These are phyloP conservation scores for Deilephila elpenor DNA, from an alignment of 2,888 invertebrate genomes.

Conservation along the genomic window DNA sequence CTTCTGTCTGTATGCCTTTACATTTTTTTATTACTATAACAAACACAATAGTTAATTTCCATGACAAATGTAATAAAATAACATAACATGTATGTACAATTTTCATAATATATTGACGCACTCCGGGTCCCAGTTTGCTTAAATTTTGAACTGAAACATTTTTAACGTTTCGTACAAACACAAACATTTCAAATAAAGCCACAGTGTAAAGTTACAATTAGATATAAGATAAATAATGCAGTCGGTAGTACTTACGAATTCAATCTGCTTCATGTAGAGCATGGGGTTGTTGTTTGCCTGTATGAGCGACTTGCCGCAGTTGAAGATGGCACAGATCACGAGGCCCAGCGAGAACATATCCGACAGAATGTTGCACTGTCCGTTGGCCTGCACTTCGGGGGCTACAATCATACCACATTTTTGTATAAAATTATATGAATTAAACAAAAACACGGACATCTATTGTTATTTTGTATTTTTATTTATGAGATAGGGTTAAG, in stretches of 20 bases:
- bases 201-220: too few species aligned
- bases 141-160: too few species aligned
- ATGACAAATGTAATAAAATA: too few species aligned
- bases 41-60: too few species aligned
- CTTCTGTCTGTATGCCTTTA: too few species aligned
- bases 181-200: too few species aligned
- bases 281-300: slow-evolving; percentile 96
- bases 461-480: not conserved
- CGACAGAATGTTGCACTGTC: slow-evolving; percentile 92
- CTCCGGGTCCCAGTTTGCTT: too few species aligned
- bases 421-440: slow-evolving; percentile 25
- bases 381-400: slow-evolving; percentile 95
- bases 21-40: too few species aligned
- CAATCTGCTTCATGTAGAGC: slow-evolving; percentile 95
- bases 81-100: too few species aligned
- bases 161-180: too few species aligned
- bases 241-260: slow-evolving; percentile 88
- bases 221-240: not conserved
- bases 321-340: slow-evolving; percentile 96
- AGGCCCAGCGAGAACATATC: slow-evolving; percentile 99
- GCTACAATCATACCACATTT: slow-evolving; percentile 79
- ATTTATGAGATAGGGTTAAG: not conserved
- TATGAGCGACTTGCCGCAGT: slow-evolving; percentile 94
- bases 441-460: not conserved
- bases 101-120: too few species aligned